Evolutionary conservation across 2,797 vertebrate species (phyloP).

Genomic region (Melopsittacus undulatus): DNA sequence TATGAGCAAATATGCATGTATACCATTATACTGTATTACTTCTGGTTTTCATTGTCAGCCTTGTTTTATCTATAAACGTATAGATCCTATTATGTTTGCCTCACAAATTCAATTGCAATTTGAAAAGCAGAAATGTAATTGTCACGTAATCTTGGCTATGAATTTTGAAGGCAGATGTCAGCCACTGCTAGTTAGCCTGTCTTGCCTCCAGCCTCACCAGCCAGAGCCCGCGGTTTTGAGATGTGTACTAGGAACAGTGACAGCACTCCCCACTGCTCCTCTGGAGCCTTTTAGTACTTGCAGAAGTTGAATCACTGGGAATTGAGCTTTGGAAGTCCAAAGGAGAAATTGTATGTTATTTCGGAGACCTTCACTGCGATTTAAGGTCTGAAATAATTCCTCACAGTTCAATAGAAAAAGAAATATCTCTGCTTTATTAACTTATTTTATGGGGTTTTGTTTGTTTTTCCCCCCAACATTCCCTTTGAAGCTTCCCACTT

Average conservation of each 20-base stretch:
- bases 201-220: neutral
- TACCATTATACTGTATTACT: neutral
- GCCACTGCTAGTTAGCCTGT: neutral
- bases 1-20: neutral
- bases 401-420: constrained; percentile 42
- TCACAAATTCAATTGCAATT: neutral
- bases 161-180: neutral
- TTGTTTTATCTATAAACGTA: neutral
- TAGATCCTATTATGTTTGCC: neutral
- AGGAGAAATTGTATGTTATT: constrained; percentile 55
- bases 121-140: neutral
- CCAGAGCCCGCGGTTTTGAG: neutral
- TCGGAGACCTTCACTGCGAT: constrained; percentile 33
- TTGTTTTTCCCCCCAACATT: neutral
- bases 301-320: neutral
- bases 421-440: constrained; percentile 48
- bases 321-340: constrained; percentile 17
- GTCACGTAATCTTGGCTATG: neutral
- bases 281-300: neutral
- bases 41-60: neutral
- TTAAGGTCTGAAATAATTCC: constrained; percentile 65
- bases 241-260: neutral
- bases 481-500: constrained; percentile 89
- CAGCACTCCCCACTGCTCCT: neutral
- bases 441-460: neutral